A percentile compares a stretch with the other conserved stretches of the same genome.
These are phyloP conservation scores for chimpanzee (Pan troglodytes) DNA, from an alignment of 2,113 vertebrate genomes.

Conservation along the genomic window DNA sequence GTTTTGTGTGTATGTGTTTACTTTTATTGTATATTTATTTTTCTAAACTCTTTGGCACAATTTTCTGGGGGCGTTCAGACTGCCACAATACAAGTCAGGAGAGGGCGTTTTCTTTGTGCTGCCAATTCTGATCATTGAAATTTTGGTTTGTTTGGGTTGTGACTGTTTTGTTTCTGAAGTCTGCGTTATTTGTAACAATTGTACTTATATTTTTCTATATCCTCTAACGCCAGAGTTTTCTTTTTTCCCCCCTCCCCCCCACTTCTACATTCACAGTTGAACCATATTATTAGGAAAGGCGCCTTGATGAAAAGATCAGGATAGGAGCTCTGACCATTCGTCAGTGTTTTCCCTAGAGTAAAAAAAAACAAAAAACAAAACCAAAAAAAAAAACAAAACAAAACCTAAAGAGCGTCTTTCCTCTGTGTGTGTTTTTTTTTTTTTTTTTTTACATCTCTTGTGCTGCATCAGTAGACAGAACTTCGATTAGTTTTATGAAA, in stretches of 20 bases:
- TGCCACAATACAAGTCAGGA: constrained; percentile 81
- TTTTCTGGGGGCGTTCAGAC: constrained; percentile 82
- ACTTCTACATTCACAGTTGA: constrained; percentile 89
- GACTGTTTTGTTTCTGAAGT: constrained; percentile 71
- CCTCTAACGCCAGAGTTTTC: constrained; percentile 74
- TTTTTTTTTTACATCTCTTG: constrained; percentile 78
- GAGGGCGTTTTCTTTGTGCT: constrained; percentile 78
- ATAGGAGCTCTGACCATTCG: constrained; percentile 83
- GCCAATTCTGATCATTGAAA: constrained; percentile 79
- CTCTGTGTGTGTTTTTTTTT: constrained; percentile 37
- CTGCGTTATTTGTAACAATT: constrained; percentile 69
- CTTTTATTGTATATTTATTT: constrained; percentile 68
- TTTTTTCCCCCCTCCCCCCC: constrained; percentile 55
- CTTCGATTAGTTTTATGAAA: constrained; percentile 85
- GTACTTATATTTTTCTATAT: constrained; percentile 73
- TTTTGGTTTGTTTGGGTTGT: constrained; percentile 51
- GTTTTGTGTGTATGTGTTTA: constrained; percentile 68
- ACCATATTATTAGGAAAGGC: constrained; percentile 86
- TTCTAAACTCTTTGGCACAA: constrained; percentile 94
- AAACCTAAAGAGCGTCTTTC: constrained; percentile 84
- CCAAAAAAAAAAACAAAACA: constrained; percentile 35
- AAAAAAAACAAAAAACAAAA: constrained; percentile 60
- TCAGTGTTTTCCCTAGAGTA: constrained; percentile 84
- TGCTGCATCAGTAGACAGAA: constrained; percentile 86
- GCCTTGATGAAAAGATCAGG: constrained; percentile 82